A percentile compares a stretch with the other conserved stretches of the same genome.
These are phyloP conservation scores for Acromyrmex charruanus DNA, from an alignment of 1,140 invertebrate species.

Conservation along the genomic window DNA sequence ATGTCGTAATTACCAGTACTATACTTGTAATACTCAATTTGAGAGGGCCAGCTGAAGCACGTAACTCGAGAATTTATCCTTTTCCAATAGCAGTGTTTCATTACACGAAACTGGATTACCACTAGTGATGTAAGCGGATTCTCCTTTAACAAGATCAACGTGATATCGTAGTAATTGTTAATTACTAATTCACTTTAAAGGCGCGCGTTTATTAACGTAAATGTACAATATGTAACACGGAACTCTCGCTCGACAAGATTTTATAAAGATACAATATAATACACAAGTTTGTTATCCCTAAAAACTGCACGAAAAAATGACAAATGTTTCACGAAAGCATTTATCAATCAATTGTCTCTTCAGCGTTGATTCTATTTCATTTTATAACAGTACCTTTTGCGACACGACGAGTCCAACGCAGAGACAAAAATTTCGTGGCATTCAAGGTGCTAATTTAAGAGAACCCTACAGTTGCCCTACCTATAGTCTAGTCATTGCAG, in stretches of 20 bases:
- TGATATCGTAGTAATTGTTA: constrained; percentile 19
- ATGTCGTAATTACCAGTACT: constrained; percentile 11
- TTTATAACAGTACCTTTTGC: neutral
- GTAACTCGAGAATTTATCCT: constrained; percentile 33
- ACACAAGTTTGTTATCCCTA: no score
- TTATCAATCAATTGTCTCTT: neutral
- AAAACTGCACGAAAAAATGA: neutral
- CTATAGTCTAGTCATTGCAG: neutral
- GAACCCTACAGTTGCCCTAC: neutral
- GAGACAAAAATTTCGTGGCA: neutral
- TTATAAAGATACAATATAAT: neutral
- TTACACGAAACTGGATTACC: constrained; percentile 48
- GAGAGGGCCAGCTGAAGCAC: neutral
- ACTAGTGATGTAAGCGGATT: constrained; percentile 28
- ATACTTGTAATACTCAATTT: neutral
- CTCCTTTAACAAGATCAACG: neutral
- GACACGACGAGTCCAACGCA: neutral
- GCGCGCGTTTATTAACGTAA: neutral
- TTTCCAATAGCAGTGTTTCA: constrained; percentile 29
- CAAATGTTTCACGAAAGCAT: neutral
- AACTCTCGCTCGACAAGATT: neutral
- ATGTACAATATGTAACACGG: no score
- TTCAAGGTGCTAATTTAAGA: neutral
- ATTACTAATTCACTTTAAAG: constrained; percentile 14
- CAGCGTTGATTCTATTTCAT: neutral